A percentile compares a stretch with the other conserved stretches of the same genome.
phyloP scores from a whole-genome alignment of 2,113 vertebrate genomes.

The Trogon melanurus region DNA sequence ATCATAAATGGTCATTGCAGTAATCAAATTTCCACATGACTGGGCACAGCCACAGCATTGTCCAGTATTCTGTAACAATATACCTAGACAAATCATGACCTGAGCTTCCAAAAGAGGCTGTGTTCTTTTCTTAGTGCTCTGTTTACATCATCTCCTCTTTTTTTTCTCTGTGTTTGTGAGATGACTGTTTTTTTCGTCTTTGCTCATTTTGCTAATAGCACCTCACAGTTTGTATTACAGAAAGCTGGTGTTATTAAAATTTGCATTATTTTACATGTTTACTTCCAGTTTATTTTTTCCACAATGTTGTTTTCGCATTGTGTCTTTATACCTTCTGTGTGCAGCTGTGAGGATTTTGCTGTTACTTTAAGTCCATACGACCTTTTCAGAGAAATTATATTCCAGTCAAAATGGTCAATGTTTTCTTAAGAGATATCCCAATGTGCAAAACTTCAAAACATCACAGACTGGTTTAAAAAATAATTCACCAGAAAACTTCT shows the following conservation, averaged over 20 bases:
- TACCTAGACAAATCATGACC: background rate
- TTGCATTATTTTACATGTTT: slow-evolving; percentile 4
- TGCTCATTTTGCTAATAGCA: background rate
- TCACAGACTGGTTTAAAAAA: background rate
- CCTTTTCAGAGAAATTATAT: background rate
- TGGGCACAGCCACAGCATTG: background rate
- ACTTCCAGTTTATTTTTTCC: background rate
- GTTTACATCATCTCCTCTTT: background rate
- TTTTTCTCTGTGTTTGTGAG: background rate
- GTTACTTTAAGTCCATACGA: background rate
- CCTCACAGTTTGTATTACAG: slow-evolving; percentile 6
- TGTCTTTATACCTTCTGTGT: background rate
- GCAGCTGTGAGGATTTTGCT: background rate
- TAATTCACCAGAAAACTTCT: background rate
- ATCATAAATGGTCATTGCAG: background rate
- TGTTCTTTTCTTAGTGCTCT: background rate
- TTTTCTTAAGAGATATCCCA: background rate
- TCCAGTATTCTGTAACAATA: background rate
- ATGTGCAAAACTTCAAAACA: background rate
- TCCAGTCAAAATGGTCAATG: background rate
- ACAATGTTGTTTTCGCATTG: background rate
- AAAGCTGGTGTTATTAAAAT: background rate
- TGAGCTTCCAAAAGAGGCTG: background rate
- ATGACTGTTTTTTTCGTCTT: background rate
- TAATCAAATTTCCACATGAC: background rate